A percentile compares a stretch with the other conserved stretches of the same genome.
These are phyloP conservation scores for Sebastes iracundus DNA, from an alignment of 2,797 vertebrate genomes.

Conservation along the genomic window DNA sequence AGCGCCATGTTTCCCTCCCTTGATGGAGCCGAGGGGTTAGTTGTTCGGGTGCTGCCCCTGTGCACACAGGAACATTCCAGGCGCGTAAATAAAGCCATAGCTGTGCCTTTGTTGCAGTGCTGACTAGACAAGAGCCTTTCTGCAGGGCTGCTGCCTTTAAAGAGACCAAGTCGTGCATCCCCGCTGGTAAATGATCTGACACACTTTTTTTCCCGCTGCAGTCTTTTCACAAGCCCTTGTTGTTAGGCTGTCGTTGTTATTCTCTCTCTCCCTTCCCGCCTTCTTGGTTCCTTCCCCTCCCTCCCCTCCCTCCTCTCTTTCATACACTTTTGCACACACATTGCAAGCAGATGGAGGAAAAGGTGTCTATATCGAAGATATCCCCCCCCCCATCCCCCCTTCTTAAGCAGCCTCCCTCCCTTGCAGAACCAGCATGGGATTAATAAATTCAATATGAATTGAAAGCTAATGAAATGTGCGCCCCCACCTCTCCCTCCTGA, in stretches of 20 bases:
- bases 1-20: conserved; percentile 50
- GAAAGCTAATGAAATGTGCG: conserved; percentile 80
- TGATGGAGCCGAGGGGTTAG: conserved; percentile 51
- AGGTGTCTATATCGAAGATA: conserved; percentile 73
- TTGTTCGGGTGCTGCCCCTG: conserved; percentile 62
- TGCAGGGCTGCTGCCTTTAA: conserved; percentile 76
- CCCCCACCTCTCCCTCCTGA: conserved; percentile 53
- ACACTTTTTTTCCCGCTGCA: conserved; percentile 75
- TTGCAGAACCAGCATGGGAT: conserved; percentile 78
- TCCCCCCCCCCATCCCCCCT: conserved; percentile 31
- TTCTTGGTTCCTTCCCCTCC: conserved; percentile 26
- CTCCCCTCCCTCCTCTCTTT: conserved; percentile 17
- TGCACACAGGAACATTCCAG: conserved; percentile 75
- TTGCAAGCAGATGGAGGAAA: conserved; percentile 81
- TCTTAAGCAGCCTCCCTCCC: conserved; percentile 67
- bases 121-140: conserved; percentile 80
- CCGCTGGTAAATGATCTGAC: conserved; percentile 81
- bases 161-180: conserved; percentile 75
- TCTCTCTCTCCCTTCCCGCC: conserved; percentile 54
- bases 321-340: conserved; percentile 64
- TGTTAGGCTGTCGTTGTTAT: conserved; percentile 69
- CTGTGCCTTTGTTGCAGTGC: conserved; percentile 80
- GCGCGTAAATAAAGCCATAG: conserved; percentile 72
- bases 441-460: conserved; percentile 85
- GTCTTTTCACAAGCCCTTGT: conserved; percentile 76